Evolutionary conservation across 2,113 vertebrate genomes (phyloP), one percentile per base, ranked within the genome.

Genomic region (Lichenostomus cassidix): DNA sequence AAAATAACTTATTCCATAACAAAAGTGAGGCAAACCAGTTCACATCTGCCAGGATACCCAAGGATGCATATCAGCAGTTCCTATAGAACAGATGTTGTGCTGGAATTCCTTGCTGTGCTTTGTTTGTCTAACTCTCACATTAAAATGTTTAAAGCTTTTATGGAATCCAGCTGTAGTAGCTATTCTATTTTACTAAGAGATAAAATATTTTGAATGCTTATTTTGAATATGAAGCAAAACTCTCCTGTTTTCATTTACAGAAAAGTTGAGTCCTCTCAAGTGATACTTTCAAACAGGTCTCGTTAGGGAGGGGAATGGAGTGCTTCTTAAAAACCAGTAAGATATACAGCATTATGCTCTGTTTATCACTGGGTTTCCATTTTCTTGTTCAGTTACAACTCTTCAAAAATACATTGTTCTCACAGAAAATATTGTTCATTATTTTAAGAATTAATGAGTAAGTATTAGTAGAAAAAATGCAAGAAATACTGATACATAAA

Each of bases 161-260:
- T 21, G 23, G 42, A 88, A 90, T 60, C 44, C 27, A 50, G 35
- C 15, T 78, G 69, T 50, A 78, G 53, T 29, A 75, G 33, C 13
- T 86, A 44, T 13, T 83, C 53, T 62, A 11, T 87, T 91, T 89
- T 89, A 47, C 24, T 31, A 47, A 47, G 17, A 88, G 79, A 83
- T 87, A 94, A 92, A 95, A 87, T 94, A 92, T 81, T 80, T 96
- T 92, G 31, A 94, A 82, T 78, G 53, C 39, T 53, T 64, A 37
- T 42, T 94, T 97, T 80, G 59, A 74, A 75, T 94, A 76, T 49
- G 44, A 87, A 91, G 68, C 41, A 92, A 91, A 93, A 56, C 27
- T 87, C 7, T 88, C 76, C 89, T 85, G 62, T 93, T 96, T 96
- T 94, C 17, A 24, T 76, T 84, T 52, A 41, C 22, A 91, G 73